Evolutionary conservation across 2,888 invertebrate species (phyloP).

Genomic region (Thecocarcelia acutangulata): DNA sequence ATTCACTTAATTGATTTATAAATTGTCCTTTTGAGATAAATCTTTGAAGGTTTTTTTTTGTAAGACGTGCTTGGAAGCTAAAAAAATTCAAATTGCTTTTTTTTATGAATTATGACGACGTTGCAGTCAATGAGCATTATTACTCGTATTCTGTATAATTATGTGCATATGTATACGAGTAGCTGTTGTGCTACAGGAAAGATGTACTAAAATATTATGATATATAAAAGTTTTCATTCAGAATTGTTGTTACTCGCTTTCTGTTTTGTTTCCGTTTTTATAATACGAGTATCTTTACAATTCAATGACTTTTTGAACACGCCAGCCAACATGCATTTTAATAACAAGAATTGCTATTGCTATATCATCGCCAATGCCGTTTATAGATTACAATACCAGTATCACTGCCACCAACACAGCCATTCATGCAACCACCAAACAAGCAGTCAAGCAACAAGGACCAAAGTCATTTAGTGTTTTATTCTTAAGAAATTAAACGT

Average conservation of each 20-base stretch:
- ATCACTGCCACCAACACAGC: slow-evolving; percentile 17
- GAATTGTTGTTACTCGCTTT: slow-evolving; percentile 24
- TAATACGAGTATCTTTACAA: slow-evolving; percentile 71
- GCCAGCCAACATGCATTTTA: slow-evolving; percentile 58
- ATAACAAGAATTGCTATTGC: slow-evolving; percentile 49
- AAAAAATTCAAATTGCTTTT: too few species aligned
- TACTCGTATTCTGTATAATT: neutral
- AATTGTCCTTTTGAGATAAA: too few species aligned
- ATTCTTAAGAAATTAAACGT: slow-evolving; percentile 45
- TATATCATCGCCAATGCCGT: slow-evolving; percentile 56
- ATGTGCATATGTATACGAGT: too few species aligned
- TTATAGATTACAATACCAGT: slow-evolving; percentile 43
- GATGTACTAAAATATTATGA: slow-evolving; percentile 36
- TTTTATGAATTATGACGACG: too few species aligned
- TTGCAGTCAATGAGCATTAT: too few species aligned
- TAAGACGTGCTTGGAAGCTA: too few species aligned
- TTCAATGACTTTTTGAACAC: slow-evolving; percentile 70
- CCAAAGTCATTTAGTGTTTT: slow-evolving; percentile 58
- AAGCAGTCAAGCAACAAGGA: slow-evolving; percentile 32
- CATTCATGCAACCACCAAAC: slow-evolving; percentile 13
- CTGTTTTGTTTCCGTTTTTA: slow-evolving; percentile 65
- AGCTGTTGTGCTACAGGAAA: slow-evolving; percentile 13
- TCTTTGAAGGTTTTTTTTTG: too few species aligned
- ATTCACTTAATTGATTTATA: too few species aligned
- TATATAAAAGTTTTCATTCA: neutral